phyloP scores from a whole-genome alignment of 2,797 vertebrate species.

The Kryptopterus vitreolus region DNA sequence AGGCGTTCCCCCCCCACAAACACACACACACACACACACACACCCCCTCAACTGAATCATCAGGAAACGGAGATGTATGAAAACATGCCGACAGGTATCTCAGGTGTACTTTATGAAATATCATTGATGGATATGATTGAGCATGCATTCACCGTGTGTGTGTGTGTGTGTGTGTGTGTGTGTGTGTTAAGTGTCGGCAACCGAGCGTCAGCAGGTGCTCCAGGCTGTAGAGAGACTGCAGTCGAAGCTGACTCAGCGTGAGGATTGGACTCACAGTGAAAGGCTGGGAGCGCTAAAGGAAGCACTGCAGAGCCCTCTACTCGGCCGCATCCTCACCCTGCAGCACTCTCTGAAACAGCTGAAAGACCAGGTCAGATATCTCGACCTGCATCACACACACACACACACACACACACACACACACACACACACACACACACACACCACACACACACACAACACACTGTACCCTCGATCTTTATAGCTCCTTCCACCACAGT shows the following conservation, averaged over 20 bases:
- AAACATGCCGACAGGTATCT: conserved; percentile 71
- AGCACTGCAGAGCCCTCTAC: conserved; percentile 86
- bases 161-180: conserved; percentile 34
- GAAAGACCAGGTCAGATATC: conserved; percentile 79
- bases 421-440: not conserved
- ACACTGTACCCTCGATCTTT: too few species aligned
- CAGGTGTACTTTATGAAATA: not conserved
- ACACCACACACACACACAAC: too few species aligned
- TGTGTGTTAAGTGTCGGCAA: conserved; percentile 60
- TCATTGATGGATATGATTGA: not conserved
- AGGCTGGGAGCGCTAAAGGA: conserved; percentile 76
- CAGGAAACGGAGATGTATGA: conserved; percentile 68
- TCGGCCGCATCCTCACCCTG: conserved; percentile 89
- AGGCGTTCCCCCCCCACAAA: not conserved
- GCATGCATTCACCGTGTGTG: conserved; percentile 7
- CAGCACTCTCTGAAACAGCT: conserved; percentile 93
- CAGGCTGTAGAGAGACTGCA: conserved; percentile 88
- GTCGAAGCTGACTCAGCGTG: conserved; percentile 82
- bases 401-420: not conserved
- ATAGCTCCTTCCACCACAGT: too few species aligned
- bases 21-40: too few species aligned
- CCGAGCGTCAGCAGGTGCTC: conserved; percentile 88
- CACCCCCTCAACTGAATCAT: conserved; percentile 8
- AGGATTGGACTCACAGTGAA: conserved; percentile 84
- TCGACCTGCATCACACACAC: not conserved